Conservation (phyloP, 2,888 invertebrate species). For the Plemyria rubiginata region DNA sequence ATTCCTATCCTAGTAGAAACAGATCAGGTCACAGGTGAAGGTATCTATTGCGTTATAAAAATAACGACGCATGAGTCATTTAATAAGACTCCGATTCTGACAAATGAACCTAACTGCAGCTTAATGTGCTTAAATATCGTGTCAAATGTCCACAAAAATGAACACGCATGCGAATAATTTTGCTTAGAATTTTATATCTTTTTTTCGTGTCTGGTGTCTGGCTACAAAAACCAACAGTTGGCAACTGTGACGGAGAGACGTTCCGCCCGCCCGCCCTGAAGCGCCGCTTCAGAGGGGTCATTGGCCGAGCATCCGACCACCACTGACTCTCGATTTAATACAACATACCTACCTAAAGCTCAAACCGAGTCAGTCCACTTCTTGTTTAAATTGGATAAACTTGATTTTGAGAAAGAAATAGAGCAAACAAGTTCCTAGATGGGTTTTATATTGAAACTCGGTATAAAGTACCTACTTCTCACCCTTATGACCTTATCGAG, state of each 20-base stretch:
- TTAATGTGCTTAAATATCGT: slow-evolving; percentile 11
- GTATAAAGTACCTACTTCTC: neutral
- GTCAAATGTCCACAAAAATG: slow-evolving; percentile 10
- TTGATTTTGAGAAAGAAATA: slow-evolving; percentile 31
- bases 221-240: slow-evolving; percentile 28
- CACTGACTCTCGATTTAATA: slow-evolving; percentile 53
- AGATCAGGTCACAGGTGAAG: slow-evolving; percentile 9
- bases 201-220: slow-evolving; percentile 8
- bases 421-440: slow-evolving; percentile 16
- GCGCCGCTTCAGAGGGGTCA: slow-evolving; percentile 58
- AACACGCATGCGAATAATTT: slow-evolving; percentile 7
- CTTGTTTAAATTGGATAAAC: slow-evolving; percentile 40
- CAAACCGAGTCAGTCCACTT: slow-evolving; percentile 35
- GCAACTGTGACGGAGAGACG: slow-evolving; percentile 33
- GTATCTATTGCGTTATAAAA: slow-evolving; percentile 18
- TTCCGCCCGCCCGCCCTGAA: slow-evolving; percentile 56
- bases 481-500: neutral
- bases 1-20: neutral
- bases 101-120: slow-evolving; percentile 12
- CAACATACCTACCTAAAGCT: slow-evolving; percentile 50
- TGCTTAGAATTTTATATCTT: slow-evolving; percentile 4
- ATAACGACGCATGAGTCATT: slow-evolving; percentile 15
- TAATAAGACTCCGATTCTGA: slow-evolving; percentile 14
- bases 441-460: slow-evolving; percentile 2
- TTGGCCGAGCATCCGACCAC: slow-evolving; percentile 57